Base-by-base conservation (phyloP, 2,797 vertebrate genomes). In the Galaxias olidus region DNA sequence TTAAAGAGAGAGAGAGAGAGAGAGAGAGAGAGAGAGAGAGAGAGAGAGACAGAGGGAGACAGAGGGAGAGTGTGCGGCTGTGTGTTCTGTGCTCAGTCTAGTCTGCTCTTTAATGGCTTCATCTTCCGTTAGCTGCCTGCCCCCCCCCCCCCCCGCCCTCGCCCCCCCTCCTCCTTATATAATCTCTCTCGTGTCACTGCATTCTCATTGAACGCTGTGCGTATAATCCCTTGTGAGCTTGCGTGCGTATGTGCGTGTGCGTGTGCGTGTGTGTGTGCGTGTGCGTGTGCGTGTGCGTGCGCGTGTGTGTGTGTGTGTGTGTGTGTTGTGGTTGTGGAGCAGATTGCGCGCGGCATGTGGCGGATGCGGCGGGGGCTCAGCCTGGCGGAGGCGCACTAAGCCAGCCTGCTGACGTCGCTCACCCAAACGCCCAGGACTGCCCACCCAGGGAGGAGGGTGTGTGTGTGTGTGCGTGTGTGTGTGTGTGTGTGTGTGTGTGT, bases 71-170 rank as follows among this genome's bases (percentile, higher is more conserved):
- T 30, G 30, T 30, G 30, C 6, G 30, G 30, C 30, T 30, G 30
- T 71, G 15, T 56, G 44, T 69, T 53, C 69, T 68, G 67, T 50
- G 53, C 68, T 52, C 69, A 59, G 51, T 71, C 47, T 49, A 49
- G 66, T 72, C 45, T 59, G 61, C 58, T 79, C 65, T 75, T 76
- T 70, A 78, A 80, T 73, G 70, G 63, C 71, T 82, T 76, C 73
- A 73, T 84, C 69, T 64, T 57, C 59, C 68, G 54, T 59, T 71
- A 64, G 69, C 69, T 49, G 19, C 61, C 49, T 57, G 13, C 50
- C 18, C 19, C 30, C 14, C 41, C 65, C 46, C 56, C 4, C 17
- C 10, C 58, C 43, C 8, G 66, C 52, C 41, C 61, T 42, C 18
- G 42, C 60, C 4, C 17, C 60, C 53, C 19, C 50, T 68, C 52